Percentiles rank a stretch among this genome's conserved stretches.
Conservation (phyloP, 2,113 vertebrate species). For the Lutjanus erythropterus region DNA sequence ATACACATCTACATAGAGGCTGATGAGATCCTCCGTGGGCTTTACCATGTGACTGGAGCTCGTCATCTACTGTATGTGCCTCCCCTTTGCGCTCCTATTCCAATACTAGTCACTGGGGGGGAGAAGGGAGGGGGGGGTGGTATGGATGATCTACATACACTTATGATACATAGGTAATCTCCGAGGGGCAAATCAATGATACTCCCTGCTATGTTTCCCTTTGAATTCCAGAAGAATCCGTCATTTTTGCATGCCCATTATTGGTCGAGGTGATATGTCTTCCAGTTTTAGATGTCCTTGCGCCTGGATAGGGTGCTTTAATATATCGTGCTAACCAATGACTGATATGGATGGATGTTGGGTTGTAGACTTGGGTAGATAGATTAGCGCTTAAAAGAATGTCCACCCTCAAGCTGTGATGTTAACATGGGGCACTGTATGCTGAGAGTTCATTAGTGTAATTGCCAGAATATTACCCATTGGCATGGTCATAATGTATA, state of each 20-base stretch:
- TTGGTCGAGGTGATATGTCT: constrained; percentile 74
- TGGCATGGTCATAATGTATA: constrained; percentile 78
- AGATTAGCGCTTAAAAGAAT: constrained; percentile 77
- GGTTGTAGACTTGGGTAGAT: constrained; percentile 47
- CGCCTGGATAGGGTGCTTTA: constrained; percentile 59
- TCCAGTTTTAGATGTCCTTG: constrained; percentile 79
- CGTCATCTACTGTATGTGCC: constrained; percentile 81
- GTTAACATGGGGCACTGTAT: constrained; percentile 74
- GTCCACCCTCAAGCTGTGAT: constrained; percentile 74
- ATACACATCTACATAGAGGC: constrained; percentile 87
- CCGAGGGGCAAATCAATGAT: constrained; percentile 76
- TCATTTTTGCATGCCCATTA: constrained; percentile 77
- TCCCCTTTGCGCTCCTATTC: constrained; percentile 67
- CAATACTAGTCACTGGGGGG: constrained; percentile 60
- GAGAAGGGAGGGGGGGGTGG: constrained; percentile 9
- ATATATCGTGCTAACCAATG: constrained; percentile 49
- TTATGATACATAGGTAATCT: constrained; percentile 81
- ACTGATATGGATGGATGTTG: constrained; percentile 69
- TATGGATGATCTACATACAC: constrained; percentile 79
- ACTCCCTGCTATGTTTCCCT: constrained; percentile 71
- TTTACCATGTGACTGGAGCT: constrained; percentile 80
- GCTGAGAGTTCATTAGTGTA: constrained; percentile 80
- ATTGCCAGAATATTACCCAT: constrained; percentile 79
- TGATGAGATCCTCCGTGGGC: constrained; percentile 86
- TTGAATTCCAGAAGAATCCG: constrained; percentile 74